Percentiles rank a stretch among this genome's conserved stretches.
These are phyloP conservation scores for Himalopsyche phryganea DNA, from an alignment of 1,140 invertebrate species.

Conservation along the genomic window DNA sequence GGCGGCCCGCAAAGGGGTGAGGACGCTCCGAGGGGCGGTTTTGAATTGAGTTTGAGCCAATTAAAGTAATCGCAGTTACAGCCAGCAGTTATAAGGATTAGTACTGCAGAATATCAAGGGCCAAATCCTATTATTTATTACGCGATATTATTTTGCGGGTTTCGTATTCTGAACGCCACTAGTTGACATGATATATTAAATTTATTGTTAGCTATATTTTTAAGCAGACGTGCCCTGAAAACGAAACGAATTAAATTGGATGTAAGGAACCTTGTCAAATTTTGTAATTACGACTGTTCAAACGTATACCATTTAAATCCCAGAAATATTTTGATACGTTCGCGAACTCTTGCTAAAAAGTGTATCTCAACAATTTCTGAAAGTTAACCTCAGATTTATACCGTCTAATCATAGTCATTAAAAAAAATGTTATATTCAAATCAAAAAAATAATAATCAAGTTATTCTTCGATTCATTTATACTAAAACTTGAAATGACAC, in stretches of 20 bases:
- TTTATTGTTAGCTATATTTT: neutral
- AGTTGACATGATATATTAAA: neutral
- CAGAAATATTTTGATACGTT: too few relatives aligned
- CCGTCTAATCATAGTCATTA: too few relatives aligned
- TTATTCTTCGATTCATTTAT: too few relatives aligned
- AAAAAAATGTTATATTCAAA: too few relatives aligned
- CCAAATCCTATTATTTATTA: slow-evolving; percentile 57
- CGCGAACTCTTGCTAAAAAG: too few relatives aligned
- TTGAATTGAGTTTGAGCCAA: slow-evolving; percentile 58
- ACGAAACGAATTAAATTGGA: neutral
- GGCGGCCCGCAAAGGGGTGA: neutral
- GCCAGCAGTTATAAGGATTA: slow-evolving; percentile 54
- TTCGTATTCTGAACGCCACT: slow-evolving; percentile 22
- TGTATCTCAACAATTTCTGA: too few relatives aligned
- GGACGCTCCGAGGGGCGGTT: slow-evolving; percentile 39
- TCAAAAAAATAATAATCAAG: too few relatives aligned
- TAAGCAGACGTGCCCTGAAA: neutral
- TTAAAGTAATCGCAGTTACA: slow-evolving; percentile 57
- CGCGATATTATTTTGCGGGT: slow-evolving; percentile 57
- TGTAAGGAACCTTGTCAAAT: too few relatives aligned
- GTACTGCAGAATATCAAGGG: slow-evolving; percentile 49
- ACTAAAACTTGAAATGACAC: too few relatives aligned
- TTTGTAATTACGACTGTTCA: too few relatives aligned
- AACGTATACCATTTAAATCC: too few relatives aligned
- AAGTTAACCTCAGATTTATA: too few relatives aligned